A percentile compares a stretch with the other conserved stretches of the same genome.
phyloP scores from a whole-genome alignment of 2,888 invertebrate genomes.

The Pomacea canaliculata region DNA sequence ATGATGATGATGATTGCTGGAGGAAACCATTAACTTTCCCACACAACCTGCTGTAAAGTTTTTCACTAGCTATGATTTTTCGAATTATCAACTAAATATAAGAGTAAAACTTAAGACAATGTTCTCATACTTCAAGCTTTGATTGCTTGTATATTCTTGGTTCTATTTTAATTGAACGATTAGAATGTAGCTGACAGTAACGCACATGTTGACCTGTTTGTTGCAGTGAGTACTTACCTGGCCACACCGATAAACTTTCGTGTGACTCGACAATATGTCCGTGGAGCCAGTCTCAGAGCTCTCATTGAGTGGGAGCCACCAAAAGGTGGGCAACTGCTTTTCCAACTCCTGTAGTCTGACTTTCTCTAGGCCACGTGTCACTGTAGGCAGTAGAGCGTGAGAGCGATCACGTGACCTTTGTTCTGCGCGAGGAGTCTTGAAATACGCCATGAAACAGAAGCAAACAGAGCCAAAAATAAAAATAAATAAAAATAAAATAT shows the following conservation, averaged over 20 bases:
- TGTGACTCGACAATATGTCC: constrained; percentile 15
- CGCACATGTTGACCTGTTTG: background rate
- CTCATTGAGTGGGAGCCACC: constrained; percentile 22
- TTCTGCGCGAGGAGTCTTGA: no score
- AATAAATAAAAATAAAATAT: no score
- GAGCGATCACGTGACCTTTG: no score
- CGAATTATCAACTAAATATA: background rate
- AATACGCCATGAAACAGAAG: no score
- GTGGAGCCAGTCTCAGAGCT: constrained; percentile 9
- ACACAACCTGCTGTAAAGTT: background rate
- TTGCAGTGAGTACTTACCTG: background rate
- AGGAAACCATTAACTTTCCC: background rate
- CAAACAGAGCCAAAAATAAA: no score
- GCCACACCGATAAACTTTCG: constrained; percentile 5
- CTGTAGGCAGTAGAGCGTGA: no score
- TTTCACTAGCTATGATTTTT: background rate
- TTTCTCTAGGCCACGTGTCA: no score
- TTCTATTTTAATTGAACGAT: no score
- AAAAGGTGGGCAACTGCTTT: background rate
- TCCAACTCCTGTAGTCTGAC: no score
- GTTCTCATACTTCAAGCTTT: no score
- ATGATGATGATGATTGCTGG: background rate
- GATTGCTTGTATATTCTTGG: no score
- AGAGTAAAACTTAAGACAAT: background rate
- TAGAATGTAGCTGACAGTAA: no score